phyloP scores from a whole-genome alignment of 2,797 vertebrate genomes.

The Sebastes taczanowskii region DNA sequence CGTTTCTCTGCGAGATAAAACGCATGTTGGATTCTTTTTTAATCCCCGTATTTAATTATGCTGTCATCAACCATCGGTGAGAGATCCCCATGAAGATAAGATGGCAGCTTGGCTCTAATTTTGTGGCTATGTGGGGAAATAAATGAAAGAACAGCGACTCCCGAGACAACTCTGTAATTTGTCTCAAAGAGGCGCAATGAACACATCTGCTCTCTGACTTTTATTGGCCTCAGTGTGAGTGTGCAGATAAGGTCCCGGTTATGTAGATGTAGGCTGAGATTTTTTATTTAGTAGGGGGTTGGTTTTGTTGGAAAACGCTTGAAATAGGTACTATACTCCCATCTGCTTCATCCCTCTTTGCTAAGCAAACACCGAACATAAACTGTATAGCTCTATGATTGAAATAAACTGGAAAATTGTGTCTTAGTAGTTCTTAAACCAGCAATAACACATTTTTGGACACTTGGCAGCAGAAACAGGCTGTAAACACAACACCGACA shows the following conservation, averaged over 20 bases:
- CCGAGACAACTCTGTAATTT: slow-evolving; percentile 58
- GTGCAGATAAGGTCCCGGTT: slow-evolving; percentile 29
- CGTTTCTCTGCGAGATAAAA: slow-evolving; percentile 35
- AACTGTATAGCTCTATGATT: background rate
- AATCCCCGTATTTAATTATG: slow-evolving; percentile 57
- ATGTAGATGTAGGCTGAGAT: slow-evolving; percentile 14
- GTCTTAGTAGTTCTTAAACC: background rate
- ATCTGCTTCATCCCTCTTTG: background rate
- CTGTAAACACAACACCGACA: background rate
- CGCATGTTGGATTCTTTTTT: slow-evolving; percentile 20
- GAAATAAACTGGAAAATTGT: background rate
- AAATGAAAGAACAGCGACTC: slow-evolving; percentile 60
- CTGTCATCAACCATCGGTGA: slow-evolving; percentile 51
- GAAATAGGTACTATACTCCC: background rate
- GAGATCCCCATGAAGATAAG: slow-evolving; percentile 51
- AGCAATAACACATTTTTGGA: background rate
- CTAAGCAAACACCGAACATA: background rate
- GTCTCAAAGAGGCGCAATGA: slow-evolving; percentile 47
- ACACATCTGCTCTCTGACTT: slow-evolving; percentile 56
- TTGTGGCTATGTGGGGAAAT: slow-evolving; percentile 42
- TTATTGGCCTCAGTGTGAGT: slow-evolving; percentile 31
- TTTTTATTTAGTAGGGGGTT: background rate
- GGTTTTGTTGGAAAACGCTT: slow-evolving; percentile 21
- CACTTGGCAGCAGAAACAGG: background rate
- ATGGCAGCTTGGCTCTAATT: slow-evolving; percentile 47